These are phyloP conservation scores for Exocentrus adspersus DNA, from an alignment of 2,888 invertebrate species.

Conservation along the genomic window DNA sequence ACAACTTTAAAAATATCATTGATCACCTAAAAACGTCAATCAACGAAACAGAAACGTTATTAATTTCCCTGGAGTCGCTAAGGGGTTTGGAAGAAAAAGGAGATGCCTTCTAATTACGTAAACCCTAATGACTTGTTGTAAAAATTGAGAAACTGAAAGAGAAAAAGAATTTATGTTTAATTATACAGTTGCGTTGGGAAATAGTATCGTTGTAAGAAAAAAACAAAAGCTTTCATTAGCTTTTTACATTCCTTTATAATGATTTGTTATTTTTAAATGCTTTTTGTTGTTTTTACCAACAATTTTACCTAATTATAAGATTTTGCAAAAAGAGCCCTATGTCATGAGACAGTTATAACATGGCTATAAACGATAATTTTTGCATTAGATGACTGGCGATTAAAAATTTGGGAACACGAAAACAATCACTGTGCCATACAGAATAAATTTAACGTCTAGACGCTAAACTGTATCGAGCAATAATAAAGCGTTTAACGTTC, in stretches of 20 bases:
- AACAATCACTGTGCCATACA: background rate
- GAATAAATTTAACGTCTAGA: slow-evolving; percentile 1
- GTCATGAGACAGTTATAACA: too few relatives aligned
- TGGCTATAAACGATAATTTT: too few relatives aligned
- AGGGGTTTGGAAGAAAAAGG: background rate
- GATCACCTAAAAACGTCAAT: background rate
- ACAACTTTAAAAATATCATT: background rate
- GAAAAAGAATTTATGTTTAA: background rate
- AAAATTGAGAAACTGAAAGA: background rate
- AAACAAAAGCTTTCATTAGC: too few relatives aligned
- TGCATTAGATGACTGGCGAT: too few relatives aligned
- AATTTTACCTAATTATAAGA: too few relatives aligned
- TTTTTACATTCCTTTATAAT: too few relatives aligned
- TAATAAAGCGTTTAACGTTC: background rate
- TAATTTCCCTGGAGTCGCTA: background rate
- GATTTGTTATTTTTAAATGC: too few relatives aligned
- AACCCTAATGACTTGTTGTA: background rate
- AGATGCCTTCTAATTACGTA: background rate
- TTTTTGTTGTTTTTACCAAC: too few relatives aligned
- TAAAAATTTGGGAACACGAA: too few relatives aligned
- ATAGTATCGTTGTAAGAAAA: too few relatives aligned
- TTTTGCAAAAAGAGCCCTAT: too few relatives aligned
- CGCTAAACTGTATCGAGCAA: background rate
- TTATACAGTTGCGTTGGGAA: too few relatives aligned
- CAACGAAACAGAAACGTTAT: background rate